A percentile compares a stretch with the other conserved stretches of the same genome.
Conservation (phyloP, 2,113 vertebrate species). For the Oryzias curvinotus region DNA sequence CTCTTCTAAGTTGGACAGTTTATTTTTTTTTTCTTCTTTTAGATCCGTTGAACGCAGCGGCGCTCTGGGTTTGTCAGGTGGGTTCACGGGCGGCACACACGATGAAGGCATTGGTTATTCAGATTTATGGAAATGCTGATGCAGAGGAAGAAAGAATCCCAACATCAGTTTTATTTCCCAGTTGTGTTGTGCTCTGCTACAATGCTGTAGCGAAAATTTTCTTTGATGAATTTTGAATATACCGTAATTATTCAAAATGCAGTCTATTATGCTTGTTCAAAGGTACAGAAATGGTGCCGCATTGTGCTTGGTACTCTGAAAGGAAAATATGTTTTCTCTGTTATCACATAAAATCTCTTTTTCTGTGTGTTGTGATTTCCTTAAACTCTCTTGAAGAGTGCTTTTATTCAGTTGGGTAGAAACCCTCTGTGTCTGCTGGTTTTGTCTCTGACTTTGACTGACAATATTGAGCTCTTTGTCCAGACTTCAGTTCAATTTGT, state of each 20-base stretch:
- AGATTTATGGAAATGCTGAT: constrained; percentile 20
- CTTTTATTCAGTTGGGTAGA: constrained; percentile 31
- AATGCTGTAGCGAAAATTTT: constrained; percentile 3
- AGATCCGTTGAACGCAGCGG: constrained; percentile 21
- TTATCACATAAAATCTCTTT: constrained; percentile 18
- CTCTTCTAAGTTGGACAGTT: constrained; percentile 43
- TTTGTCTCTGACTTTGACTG: too few relatives aligned
- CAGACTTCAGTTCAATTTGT: too few relatives aligned
- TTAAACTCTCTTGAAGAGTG: constrained; percentile 20
- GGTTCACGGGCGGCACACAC: background rate
- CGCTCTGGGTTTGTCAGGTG: constrained; percentile 27
- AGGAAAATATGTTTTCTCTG: constrained; percentile 13
- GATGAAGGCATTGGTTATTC: constrained; percentile 27
- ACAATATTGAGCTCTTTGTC: too few relatives aligned
- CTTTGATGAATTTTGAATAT: constrained; percentile 32
- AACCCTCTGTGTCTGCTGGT: background rate
- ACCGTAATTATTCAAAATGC: constrained; percentile 22
- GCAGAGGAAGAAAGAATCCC: constrained; percentile 15
- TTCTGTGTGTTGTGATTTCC: constrained; percentile 3
- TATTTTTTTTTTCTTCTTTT: constrained; percentile 15
- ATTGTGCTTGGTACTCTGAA: background rate
- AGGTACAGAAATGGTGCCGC: constrained; percentile 15
- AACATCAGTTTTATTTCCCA: constrained; percentile 9
- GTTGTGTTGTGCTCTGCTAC: constrained; percentile 2
- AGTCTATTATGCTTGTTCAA: constrained; percentile 26